Base-by-base conservation (phyloP, 2,888 invertebrate species). In the Pseudococcus jackbeardsleyi region DNA sequence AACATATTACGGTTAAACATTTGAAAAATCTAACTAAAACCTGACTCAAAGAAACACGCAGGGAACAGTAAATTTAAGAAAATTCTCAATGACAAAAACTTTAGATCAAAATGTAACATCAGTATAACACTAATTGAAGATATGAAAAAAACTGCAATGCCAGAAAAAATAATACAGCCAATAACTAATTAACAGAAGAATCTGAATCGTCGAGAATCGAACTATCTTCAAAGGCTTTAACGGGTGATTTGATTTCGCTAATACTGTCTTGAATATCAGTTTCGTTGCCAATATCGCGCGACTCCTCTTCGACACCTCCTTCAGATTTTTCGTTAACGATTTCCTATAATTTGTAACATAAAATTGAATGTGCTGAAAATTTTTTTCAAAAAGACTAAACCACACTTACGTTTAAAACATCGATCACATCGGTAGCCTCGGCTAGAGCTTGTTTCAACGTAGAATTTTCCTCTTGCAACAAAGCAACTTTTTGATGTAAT, bases 351-450 rank as follows among this genome's bases (percentile, higher is more conserved):
- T 46, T 8, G n/a, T 42, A 59, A 15, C 4, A 19, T 22, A 4
- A 22, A 9, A 64, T 64, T 11, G 15, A 50, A 50, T 12, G 48
- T 50, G 15, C 2, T 15, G 4, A 9, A 12, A 15, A 50, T 9
- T n/a, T n/a, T n/a, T n/a, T n/a, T n/a, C n/a, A 42, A 3, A 50
- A 50, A 12, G 48, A 50, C 4, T 0, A 50, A 50, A 50, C 33
- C 26, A 46, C 3, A 64, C 90, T 90, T 93, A 94, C 95, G 92
- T 95, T 95, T 15, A 96, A 92, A 39, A 96, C 94, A 92, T 96
- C 95, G 46, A 96, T 95, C 89, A 96, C 93, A 91, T 93, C 93
- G 90, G 94, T 94, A 0, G 96, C 94, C 91, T 96, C 96, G 9
- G 26, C 33, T 39, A 85, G 17, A 59, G 85, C 85, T 54, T 85